Base-by-base conservation (phyloP, 2,888 invertebrate species). In the Lypha dubia region DNA sequence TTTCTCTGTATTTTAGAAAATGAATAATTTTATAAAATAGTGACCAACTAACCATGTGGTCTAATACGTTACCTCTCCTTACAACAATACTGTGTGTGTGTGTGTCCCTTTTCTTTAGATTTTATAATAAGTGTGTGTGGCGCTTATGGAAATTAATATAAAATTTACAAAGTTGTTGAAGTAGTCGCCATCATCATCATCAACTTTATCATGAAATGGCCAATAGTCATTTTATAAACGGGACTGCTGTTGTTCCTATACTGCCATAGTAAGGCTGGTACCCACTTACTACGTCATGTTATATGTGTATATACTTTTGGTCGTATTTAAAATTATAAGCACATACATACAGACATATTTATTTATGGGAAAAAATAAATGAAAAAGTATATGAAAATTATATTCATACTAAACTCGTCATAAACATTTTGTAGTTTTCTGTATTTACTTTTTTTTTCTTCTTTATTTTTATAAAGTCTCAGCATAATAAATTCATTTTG, bases 341-440 rank as follows among this genome's bases (percentile, higher is more conserved):
- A 60, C 24, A 58, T 49, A 49, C 20, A 41, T 6, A 7, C n/a
- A n/a, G 28, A 62, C n/a, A 35, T 38, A 49, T 68, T 67, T 60
- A 49, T 35, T 58, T 32, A 68, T 53, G 17, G 28, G 41, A 38
- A 38, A 24, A 46, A 56, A n/a, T n/a, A 79, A 51, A 46, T 11
- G 86, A 80, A 88, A 89, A 89, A 89, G 88, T 89, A 71, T 90
- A 89, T 90, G 89, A 90, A 90, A 90, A 90, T 90, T 90, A 90
- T 90, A 88, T 90, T 73, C 88, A 88, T 70, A 70, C 51, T 41
- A 38, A 90, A 89, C 89, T 87, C 89, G 89, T 90, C 90, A 90
- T 91, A 90, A 90, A 90, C 88, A 88, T 89, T 90, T 86, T 83
- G 84, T 71, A 73, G 62, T 79, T 83, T 49, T 41, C 17, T 73